Conservation (phyloP, 2,797 vertebrate genomes). For the Anniella stebbinsi region DNA sequence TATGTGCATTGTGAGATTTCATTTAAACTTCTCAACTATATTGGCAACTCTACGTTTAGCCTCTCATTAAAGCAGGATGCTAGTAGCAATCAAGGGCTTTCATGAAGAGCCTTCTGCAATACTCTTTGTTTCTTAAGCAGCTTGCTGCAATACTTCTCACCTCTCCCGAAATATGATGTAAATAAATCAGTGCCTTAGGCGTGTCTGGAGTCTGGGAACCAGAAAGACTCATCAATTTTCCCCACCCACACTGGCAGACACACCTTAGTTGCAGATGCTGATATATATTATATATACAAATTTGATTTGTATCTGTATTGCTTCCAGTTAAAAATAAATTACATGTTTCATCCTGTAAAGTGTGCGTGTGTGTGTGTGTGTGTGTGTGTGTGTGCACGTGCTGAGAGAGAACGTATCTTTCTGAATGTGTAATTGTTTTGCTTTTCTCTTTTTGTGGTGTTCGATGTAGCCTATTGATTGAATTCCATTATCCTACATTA, state of each 20-base stretch:
- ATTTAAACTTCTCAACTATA: neutral
- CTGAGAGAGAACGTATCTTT: neutral
- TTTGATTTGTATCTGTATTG: neutral
- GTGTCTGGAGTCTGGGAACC: conserved; percentile 34
- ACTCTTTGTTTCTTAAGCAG: neutral
- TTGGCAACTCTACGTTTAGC: neutral
- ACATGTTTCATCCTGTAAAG: neutral
- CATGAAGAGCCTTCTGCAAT: neutral
- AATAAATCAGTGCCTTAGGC: conserved; percentile 37
- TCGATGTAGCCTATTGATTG: neutral
- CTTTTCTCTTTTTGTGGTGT: neutral
- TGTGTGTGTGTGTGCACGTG: no score
- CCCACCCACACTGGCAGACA: conserved; percentile 24
- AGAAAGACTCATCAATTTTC: conserved; percentile 21
- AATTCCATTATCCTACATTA: neutral
- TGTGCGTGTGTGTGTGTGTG: no score
- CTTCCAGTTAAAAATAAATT: neutral
- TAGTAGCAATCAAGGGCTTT: neutral
- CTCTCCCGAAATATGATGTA: neutral
- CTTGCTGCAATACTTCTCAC: neutral
- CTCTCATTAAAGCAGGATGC: neutral
- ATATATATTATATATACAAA: neutral
- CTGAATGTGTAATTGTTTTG: neutral
- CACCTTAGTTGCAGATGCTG: neutral
- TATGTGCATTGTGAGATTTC: neutral